Evolutionary conservation across 2,888 invertebrate species (phyloP).

Genomic region (Argyresthia albistria): DNA sequence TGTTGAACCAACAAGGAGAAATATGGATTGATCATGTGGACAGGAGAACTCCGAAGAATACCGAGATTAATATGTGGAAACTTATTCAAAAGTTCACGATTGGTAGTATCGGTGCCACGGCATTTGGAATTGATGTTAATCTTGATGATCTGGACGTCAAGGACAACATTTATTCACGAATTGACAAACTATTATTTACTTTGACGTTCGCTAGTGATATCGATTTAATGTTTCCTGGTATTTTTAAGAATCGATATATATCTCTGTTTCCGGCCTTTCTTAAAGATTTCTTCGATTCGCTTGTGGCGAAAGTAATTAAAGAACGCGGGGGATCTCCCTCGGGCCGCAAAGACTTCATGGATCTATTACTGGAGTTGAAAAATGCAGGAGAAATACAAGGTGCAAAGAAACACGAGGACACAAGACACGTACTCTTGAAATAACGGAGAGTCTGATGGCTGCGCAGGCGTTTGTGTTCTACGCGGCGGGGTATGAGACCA

Average conservation of each 20-base stretch:
- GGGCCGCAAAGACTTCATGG: constrained; percentile 11
- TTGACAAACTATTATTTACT: constrained; percentile 7
- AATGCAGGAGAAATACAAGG: constrained; percentile 7
- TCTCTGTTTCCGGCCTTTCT: constrained; percentile 6
- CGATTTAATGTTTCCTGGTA: constrained; percentile 7
- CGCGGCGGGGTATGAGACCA: constrained; percentile 27
- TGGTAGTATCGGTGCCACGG: constrained; percentile 8
- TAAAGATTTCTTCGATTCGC: constrained; percentile 9
- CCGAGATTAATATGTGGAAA: constrained; percentile 5
- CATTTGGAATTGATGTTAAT: constrained; percentile 10
- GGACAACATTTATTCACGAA: constrained; percentile 5
- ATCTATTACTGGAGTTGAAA: constrained; percentile 9
- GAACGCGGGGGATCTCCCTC: constrained; percentile 7
- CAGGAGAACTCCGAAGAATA: not conserved
- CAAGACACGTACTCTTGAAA: constrained; percentile 5
- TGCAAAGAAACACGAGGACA: constrained; percentile 6
- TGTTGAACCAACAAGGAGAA: constrained; percentile 7
- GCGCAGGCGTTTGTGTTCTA: constrained; percentile 16
- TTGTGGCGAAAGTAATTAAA: constrained; percentile 8
- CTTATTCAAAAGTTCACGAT: constrained; percentile 9
- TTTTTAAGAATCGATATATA: constrained; percentile 8
- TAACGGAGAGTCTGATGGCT: constrained; percentile 12
- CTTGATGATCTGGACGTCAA: constrained; percentile 2
- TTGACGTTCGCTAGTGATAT: constrained; percentile 4
- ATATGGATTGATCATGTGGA: constrained; percentile 5